Base-by-base conservation (phyloP, 2,888 invertebrate species). In the Dermolepida albohirtum region DNA sequence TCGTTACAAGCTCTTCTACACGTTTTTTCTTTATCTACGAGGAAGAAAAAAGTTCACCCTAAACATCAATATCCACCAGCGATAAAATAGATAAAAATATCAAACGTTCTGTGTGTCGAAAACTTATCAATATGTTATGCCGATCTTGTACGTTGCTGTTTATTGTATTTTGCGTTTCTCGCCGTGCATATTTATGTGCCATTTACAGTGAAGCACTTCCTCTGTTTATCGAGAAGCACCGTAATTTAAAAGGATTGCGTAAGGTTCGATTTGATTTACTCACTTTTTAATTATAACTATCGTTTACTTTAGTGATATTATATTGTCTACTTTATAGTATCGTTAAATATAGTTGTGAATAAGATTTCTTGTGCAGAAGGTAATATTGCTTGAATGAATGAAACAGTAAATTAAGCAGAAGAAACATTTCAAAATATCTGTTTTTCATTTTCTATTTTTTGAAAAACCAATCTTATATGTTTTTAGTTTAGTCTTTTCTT, bases 51-150 rank as follows among this genome's bases (percentile, higher is more conserved):
- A 34, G 34, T 44, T 59, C 17, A 43, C 59, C 44, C 59, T 59
- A 27, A 59, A 44, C 44, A 29, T 44, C 59, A 47, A 59, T 59
- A 59, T 59, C 54, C 40, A 54, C 54, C 40, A 39, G 14, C 54
- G 54, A 40, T 57, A 57, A 57, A 57, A 57, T 39, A 57, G 57
- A 57, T 57, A 57, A 57, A 57, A 57, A 57, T 43, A 59, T 59
- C 59, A 59, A 59, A 59, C 59, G 44, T 44, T 44, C 44, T 44
- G 59, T 59, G 57, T 2, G 34, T 59, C 29, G 59, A 44, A 59
- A 44, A 29, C 59, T 59, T 59, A 59, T 59, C 59, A 59, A 44
- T 59, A 59, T 59, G 59, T 29, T 44, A 43, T 27, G 57, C 40
- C 17, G 54, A 40, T 39, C 54, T 40, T 40, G 54, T 54, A 54